Percentiles rank a stretch among this genome's conserved stretches.
phyloP scores from a whole-genome alignment of 2,888 invertebrate species.

The Sesia bembeciformis region DNA sequence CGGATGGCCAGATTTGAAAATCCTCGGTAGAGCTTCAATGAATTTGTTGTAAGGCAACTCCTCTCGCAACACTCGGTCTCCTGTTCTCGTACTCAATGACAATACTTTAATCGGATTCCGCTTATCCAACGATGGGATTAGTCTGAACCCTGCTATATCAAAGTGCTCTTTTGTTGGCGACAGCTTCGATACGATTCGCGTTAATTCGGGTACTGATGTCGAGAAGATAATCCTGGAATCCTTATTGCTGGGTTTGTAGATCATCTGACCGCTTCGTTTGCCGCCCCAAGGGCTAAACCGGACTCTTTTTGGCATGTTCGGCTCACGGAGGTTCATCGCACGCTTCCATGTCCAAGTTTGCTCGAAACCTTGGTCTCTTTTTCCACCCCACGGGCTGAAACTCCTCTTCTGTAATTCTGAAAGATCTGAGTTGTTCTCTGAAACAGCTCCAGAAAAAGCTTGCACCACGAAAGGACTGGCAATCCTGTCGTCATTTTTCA shows the following conservation, averaged over 20 bases:
- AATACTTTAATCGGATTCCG: constrained; percentile 50
- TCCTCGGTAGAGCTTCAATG: constrained; percentile 37
- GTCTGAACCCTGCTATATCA: constrained; percentile 42
- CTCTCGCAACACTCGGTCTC: constrained; percentile 32
- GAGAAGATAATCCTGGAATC: constrained; percentile 49
- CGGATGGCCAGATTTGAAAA: constrained; percentile 54
- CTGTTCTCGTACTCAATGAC: constrained; percentile 36
- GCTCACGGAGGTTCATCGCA: constrained; percentile 38
- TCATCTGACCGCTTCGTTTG: constrained; percentile 54
- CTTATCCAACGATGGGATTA: constrained; percentile 41
- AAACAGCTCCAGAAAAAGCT: constrained; percentile 14
- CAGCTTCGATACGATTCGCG: constrained; percentile 45
- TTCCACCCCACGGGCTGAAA: constrained; percentile 67
- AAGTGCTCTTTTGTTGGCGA: constrained; percentile 30
- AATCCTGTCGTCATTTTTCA: constrained; percentile 23
- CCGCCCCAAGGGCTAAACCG: constrained; percentile 68
- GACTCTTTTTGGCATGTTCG: constrained; percentile 63
- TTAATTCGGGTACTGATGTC: constrained; percentile 47
- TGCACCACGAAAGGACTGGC: constrained; percentile 22
- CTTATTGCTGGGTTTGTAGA: constrained; percentile 48
- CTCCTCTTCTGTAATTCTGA: constrained; percentile 38
- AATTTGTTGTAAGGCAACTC: constrained; percentile 48
- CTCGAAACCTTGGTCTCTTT: constrained; percentile 30
- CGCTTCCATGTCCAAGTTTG: constrained; percentile 62
- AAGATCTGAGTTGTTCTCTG: constrained; percentile 30